These are phyloP conservation scores for Cliona cf. orientalis DNA, from an alignment of 37 sponge, comb jelly and placozoan genomes.

Conservation along the genomic window DNA sequence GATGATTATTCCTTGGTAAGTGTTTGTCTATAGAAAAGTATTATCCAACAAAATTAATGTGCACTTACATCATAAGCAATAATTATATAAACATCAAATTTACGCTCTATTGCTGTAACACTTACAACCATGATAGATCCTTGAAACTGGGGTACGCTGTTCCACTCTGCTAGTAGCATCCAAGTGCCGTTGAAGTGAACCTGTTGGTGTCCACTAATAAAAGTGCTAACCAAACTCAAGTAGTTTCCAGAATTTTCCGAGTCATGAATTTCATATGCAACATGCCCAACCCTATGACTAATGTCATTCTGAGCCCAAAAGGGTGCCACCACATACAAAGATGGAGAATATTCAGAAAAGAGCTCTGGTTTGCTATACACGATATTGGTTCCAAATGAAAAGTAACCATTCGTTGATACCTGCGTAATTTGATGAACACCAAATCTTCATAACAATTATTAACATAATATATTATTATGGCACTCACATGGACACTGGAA, in stretches of 20 bases:
- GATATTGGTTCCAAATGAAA: conserved; percentile 17
- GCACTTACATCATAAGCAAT: not conserved
- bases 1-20: conserved; percentile 43
- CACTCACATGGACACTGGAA: conserved; percentile 16
- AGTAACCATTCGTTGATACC: conserved; percentile 3
- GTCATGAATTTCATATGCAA: conserved; percentile 26
- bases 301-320: conserved; percentile 40
- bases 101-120: not conserved
- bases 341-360: not conserved
- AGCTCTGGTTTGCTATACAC: not conserved
- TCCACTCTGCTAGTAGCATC: conserved; percentile 37
- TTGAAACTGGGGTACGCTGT: conserved; percentile 1
- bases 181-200: conserved; percentile 21
- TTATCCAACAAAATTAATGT: not conserved
- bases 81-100: not conserved
- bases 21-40: conserved; percentile 18
- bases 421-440: not conserved
- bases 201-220: conserved; percentile 9
- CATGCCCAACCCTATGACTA: conserved; percentile 9
- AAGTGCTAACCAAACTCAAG: conserved; percentile 12
- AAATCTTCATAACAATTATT: too few relatives aligned
- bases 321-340: conserved; percentile 23
- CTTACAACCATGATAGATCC: not conserved
- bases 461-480: not conserved
- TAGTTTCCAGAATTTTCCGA: not conserved